Percentiles rank a stretch among this genome's conserved stretches.
Evolutionary conservation across 2,797 vertebrate species (phyloP).

Genomic region (Protosalanx chinensis): DNA sequence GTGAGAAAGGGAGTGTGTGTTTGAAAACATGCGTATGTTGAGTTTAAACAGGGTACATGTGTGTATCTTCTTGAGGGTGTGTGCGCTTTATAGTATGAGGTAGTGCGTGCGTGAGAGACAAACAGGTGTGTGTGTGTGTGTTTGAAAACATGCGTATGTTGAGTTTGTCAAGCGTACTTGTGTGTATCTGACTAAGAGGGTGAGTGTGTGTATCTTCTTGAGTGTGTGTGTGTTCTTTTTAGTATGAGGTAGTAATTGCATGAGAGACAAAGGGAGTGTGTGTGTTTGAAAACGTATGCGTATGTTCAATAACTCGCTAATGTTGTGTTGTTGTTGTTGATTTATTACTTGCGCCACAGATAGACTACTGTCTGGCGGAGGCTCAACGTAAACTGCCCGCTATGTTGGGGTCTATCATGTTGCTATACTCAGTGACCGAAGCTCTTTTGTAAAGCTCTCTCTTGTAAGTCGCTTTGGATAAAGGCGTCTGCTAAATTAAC

Average conservation of each 20-base stretch:
- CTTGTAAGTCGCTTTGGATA: no score
- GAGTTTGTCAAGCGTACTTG: not conserved
- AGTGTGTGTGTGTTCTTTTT: not conserved
- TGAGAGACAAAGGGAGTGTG: not conserved
- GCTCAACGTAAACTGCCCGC: no score
- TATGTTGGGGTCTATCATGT: no score
- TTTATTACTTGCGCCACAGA: no score
- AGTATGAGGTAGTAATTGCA: no score
- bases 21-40: not conserved
- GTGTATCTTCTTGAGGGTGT: not conserved
- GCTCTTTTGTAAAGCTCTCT: no score
- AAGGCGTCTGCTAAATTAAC: no score
- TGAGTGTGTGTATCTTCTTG: not conserved
- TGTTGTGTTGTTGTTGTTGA: no score
- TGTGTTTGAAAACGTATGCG: not conserved
- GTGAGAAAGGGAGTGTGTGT: not conserved
- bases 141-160: not conserved
- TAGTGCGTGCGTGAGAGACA: not conserved
- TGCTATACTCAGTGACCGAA: no score
- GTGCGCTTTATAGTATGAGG: not conserved
- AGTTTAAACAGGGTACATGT: not conserved
- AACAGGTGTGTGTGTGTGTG: not conserved
- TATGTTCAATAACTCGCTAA: no score
- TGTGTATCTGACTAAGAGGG: not conserved
- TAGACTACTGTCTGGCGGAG: no score